These are phyloP conservation scores for Pogonognathellus flavescens DNA, from an alignment of 1,140 invertebrate species.

Conservation along the genomic window DNA sequence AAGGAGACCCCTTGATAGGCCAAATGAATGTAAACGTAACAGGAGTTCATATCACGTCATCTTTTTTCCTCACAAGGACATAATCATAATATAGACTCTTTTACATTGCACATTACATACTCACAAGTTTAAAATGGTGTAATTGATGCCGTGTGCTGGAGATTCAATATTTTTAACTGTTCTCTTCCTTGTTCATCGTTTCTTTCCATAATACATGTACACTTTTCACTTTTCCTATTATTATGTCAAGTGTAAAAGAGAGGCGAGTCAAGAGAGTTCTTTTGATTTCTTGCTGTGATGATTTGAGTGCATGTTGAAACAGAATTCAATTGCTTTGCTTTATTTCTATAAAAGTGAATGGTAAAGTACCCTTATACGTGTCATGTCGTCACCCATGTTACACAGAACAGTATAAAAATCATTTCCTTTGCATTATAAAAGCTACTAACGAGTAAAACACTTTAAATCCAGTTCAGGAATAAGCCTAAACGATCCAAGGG, in stretches of 20 bases:
- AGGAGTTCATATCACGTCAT: slow-evolving; percentile 11
- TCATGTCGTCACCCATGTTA: too few relatives aligned
- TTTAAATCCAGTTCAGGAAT: too few relatives aligned
- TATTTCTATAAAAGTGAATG: too few relatives aligned
- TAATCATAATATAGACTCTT: too few relatives aligned
- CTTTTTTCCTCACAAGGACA: too few relatives aligned
- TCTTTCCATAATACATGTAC: too few relatives aligned
- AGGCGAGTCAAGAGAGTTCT: neutral
- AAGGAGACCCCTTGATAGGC: slow-evolving; percentile 27
- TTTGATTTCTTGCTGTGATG: slow-evolving; percentile 33
- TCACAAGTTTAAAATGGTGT: slow-evolving; percentile 9
- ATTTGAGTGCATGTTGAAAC: neutral
- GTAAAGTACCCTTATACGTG: too few relatives aligned
- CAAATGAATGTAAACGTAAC: slow-evolving; percentile 33
- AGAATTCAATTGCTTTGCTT: slow-evolving; percentile 15
- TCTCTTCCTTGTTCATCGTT: slow-evolving; percentile 8
- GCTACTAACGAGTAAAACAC: too few relatives aligned
- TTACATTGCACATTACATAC: too few relatives aligned
- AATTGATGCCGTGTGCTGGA: slow-evolving; percentile 43
- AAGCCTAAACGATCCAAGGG: too few relatives aligned
- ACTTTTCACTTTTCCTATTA: neutral
- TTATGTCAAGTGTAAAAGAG: neutral
- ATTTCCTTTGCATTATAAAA: too few relatives aligned
- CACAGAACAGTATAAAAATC: too few relatives aligned
- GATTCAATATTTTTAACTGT: slow-evolving; percentile 10